These are phyloP conservation scores for Heteractis magnifica DNA, from an alignment of 92 coral and sea anemone species.

Conservation along the genomic window DNA sequence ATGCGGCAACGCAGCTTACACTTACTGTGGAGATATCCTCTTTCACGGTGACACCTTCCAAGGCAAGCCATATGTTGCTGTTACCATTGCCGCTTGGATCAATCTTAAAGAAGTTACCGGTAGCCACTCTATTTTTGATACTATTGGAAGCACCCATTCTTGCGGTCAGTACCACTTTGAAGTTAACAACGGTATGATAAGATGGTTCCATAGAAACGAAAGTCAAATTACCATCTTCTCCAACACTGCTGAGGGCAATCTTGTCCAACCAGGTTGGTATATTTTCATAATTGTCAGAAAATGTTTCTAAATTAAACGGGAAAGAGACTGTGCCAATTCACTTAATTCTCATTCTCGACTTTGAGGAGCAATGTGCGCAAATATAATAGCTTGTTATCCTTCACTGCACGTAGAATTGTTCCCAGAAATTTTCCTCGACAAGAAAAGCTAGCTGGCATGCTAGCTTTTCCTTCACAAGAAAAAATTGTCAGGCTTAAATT, in stretches of 20 bases:
- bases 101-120: conserved; percentile 77
- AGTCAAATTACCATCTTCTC: conserved; percentile 83
- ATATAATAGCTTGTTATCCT: too few species aligned
- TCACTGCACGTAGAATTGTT: too few species aligned
- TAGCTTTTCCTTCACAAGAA: too few species aligned
- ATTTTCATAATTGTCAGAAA: background rate
- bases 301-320: too few species aligned
- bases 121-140: conserved; percentile 95
- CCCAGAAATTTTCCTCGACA: too few species aligned
- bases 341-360: too few species aligned
- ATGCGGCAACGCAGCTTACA: conserved; percentile 94
- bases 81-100: conserved; percentile 86
- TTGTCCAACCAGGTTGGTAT: conserved; percentile 68
- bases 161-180: conserved; percentile 98
- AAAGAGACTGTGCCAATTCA: too few species aligned
- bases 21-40: conserved; percentile 89
- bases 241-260: conserved; percentile 85
- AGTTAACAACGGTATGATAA: conserved; percentile 84
- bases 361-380: too few species aligned
- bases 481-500: too few species aligned
- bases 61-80: conserved; percentile 80
- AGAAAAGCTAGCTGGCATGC: too few species aligned
- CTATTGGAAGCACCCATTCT: conserved; percentile 87
- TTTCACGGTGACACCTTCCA: conserved; percentile 99
- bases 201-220: conserved; percentile 98